Conservation (phyloP, 2,113 vertebrate species). For the Triplophysa dalaica region DNA sequence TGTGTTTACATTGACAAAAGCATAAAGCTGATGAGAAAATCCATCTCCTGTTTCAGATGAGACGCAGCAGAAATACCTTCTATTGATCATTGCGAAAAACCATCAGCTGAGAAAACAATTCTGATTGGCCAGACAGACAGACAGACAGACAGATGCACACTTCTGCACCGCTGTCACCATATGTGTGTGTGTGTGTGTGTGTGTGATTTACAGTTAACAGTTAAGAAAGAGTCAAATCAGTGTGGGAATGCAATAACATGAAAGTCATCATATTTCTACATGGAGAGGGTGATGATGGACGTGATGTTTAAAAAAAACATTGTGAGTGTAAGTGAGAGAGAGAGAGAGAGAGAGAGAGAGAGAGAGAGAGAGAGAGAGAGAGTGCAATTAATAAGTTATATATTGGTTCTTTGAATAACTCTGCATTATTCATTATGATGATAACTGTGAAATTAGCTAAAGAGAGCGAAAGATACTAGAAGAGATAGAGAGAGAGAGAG, state of each 20-base stretch:
- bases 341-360: conserved; percentile 11
- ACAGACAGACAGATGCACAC: background rate
- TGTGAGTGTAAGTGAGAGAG: too few relatives aligned
- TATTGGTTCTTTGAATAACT: too few relatives aligned
- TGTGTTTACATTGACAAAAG: conserved; percentile 27
- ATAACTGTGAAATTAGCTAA: too few relatives aligned
- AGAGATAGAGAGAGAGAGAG: conserved; percentile 29
- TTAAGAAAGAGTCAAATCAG: conserved; percentile 43
- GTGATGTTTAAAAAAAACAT: too few relatives aligned
- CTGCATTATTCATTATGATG: too few relatives aligned
- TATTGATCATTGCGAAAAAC: conserved; percentile 43
- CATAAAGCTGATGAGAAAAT: conserved; percentile 46
- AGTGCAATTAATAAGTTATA: background rate
- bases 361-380: conserved; percentile 34
- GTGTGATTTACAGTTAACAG: conserved; percentile 49
- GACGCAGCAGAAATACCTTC: conserved; percentile 31
- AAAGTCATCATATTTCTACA: too few relatives aligned
- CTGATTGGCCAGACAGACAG: conserved; percentile 29
- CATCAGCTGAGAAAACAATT: conserved; percentile 34
- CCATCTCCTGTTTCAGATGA: conserved; percentile 43
- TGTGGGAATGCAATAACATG: too few relatives aligned
- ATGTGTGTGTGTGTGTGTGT: conserved; percentile 8
- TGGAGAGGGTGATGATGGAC: too few relatives aligned
- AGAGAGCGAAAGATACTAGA: background rate
- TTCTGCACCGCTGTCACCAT: background rate